Base-by-base conservation (phyloP, 2,113 vertebrate genomes). In the Prinia subflava region DNA sequence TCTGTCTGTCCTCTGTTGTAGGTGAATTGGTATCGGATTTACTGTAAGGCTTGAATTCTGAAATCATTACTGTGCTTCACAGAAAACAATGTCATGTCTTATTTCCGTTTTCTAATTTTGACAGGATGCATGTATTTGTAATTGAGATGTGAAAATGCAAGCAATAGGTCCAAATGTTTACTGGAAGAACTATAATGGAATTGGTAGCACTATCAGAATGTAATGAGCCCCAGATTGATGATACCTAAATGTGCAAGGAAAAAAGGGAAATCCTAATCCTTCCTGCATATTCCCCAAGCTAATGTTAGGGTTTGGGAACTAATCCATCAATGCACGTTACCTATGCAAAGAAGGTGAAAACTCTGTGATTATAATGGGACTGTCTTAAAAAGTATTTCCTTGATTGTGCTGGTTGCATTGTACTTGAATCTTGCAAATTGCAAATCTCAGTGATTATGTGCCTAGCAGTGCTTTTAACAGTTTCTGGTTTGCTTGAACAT, bases 351-450 rank as follows among this genome's bases (percentile, higher is more conserved):
- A 93, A 91, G 76, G 69, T 91, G 84, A 90, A 94, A 92, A 86
- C 74, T 95, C 39, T 90, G 53, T 97, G 96, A 97, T 97, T 97
- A 91, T 96, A 97, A 97, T 97, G 92, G 89, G 73, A 87, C 87
- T 87, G 18, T 89, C 87, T 90, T 94, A 89, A 95, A 89, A 96
- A 63, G 44, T 90, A 47, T 82, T 55, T 71, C 87, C 49, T 89
- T 96, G 97, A 97, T 97, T 97, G 94, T 96, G 87, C 95, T 84
- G 87, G 89, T 75, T 89, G 77, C 82, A 65, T 41, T 94, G 83
- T 89, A 90, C 87, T 92, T 37, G 81, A 91, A 81, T 87, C 91
- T 95, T 96, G 89, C 81, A 96, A 96, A 96, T 95, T 95, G 95
- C 92, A 91, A 71, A 96, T 96, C 87, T 91, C 53, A 2, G 65